Percentiles rank a stretch among this genome's conserved stretches.
phyloP scores from a whole-genome alignment of 1,140 invertebrate species.

The Drosophila pseudoobscura region DNA sequence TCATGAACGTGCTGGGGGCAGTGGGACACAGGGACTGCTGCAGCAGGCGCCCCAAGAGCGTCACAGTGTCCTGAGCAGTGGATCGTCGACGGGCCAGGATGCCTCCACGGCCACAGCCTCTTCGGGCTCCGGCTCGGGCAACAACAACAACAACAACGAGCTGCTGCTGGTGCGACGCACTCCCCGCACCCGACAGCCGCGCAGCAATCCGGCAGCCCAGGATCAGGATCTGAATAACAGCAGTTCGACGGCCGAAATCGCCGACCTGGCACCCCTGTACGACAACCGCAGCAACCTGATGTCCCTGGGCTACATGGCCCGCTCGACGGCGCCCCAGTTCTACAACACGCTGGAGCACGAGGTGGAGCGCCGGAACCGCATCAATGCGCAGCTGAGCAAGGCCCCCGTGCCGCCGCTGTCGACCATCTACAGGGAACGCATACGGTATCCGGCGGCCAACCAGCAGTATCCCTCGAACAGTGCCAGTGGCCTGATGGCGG shows the following conservation, averaged over 20 bases:
- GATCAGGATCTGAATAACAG: conserved; percentile 75
- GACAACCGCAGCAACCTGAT: conserved; percentile 80
- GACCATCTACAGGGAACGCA: conserved; percentile 79
- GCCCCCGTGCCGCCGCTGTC: conserved; percentile 50
- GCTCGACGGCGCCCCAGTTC: conserved; percentile 68
- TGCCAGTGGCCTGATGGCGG: conserved; percentile 56
- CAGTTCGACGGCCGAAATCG: conserved; percentile 68
- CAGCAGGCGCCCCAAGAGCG: conserved; percentile 72
- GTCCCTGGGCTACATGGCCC: conserved; percentile 72
- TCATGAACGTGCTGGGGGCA: conserved; percentile 78
- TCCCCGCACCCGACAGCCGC: conserved; percentile 45
- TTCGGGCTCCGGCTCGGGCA: conserved; percentile 34
- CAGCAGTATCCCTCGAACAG: conserved; percentile 69
- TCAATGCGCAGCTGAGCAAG: conserved; percentile 78
- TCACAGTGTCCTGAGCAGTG: conserved; percentile 75
- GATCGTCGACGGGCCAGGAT: conserved; percentile 69
- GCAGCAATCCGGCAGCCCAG: conserved; percentile 8
- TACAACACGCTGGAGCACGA: conserved; percentile 80
- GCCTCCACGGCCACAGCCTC: conserved; percentile 70
- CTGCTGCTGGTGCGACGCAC: conserved; percentile 36
- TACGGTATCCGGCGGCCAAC: conserved; percentile 54
- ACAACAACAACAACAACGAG: conserved; percentile 41
- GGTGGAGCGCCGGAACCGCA: conserved; percentile 78
- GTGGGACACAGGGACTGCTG: conserved; percentile 30
- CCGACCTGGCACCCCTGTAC: conserved; percentile 71